phyloP scores from a whole-genome alignment of 92 coral and sea anemone genomes.

The Zoanthus sansibaricus region DNA sequence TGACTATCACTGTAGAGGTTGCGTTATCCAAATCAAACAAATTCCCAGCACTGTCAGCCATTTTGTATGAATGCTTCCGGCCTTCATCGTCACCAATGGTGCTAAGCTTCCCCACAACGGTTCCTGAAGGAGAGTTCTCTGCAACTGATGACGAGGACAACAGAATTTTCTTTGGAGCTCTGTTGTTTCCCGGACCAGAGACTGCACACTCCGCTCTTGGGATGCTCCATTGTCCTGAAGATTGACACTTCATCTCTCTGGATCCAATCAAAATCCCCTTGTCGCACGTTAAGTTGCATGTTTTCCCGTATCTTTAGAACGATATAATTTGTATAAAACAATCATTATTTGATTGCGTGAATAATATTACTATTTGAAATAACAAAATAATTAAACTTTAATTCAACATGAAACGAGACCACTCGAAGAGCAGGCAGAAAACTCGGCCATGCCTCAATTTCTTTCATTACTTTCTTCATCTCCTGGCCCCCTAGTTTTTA shows the following conservation, averaged over 20 bases:
- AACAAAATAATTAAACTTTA: too few relatives aligned
- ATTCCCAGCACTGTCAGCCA: slow-evolving; percentile 59
- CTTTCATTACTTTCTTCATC: too few relatives aligned
- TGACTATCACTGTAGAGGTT: slow-evolving; percentile 50
- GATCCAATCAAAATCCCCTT: slow-evolving; percentile 69
- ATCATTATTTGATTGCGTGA: not conserved
- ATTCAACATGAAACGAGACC: too few relatives aligned
- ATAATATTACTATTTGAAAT: not conserved
- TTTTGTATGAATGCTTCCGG: slow-evolving; percentile 54
- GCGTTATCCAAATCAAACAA: slow-evolving; percentile 57
- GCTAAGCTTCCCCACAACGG: slow-evolving; percentile 65
- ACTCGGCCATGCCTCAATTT: too few relatives aligned
- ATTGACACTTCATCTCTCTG: slow-evolving; percentile 62
- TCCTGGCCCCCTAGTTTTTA: too few relatives aligned
- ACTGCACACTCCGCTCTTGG: slow-evolving; percentile 66
- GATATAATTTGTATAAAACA: not conserved
- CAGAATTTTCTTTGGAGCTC: slow-evolving; percentile 62
- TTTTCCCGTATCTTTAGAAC: slow-evolving; percentile 52
- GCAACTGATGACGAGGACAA: slow-evolving; percentile 62
- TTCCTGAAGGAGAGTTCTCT: slow-evolving; percentile 61
- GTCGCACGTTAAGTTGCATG: slow-evolving; percentile 59
- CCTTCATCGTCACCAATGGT: slow-evolving; percentile 66
- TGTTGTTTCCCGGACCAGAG: slow-evolving; percentile 65
- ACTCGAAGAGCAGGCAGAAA: not conserved
- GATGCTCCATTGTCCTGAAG: slow-evolving; percentile 73